Percentiles rank a stretch among this genome's conserved stretches.
phyloP scores from a whole-genome alignment of 2,113 vertebrate genomes.

The Muntiacus muntjak region DNA sequence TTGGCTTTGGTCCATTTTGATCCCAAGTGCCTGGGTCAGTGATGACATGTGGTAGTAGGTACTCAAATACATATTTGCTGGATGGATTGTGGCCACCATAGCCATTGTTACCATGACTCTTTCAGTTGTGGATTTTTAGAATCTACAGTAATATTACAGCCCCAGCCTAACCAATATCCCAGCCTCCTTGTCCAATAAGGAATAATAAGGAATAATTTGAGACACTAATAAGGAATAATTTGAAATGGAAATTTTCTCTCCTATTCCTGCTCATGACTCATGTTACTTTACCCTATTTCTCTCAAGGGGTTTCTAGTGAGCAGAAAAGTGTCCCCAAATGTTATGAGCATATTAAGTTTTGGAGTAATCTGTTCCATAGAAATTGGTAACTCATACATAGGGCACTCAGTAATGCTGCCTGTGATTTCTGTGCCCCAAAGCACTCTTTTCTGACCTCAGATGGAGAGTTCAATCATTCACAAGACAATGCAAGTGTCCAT shows the following conservation, averaged over 20 bases:
- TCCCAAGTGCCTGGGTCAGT: not conserved
- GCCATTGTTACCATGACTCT: not conserved
- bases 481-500: not conserved
- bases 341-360: not conserved
- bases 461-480: not conserved
- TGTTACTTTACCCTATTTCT: not conserved
- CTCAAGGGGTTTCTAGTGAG: not conserved
- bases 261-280: not conserved
- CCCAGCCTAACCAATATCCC: not conserved
- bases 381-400: not conserved
- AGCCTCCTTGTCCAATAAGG: not conserved
- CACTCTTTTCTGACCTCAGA: not conserved
- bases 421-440: not conserved
- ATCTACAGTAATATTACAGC: not conserved
- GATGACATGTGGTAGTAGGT: not conserved
- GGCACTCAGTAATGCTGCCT: not conserved
- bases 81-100: not conserved
- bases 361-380: not conserved
- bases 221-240: not conserved
- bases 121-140: not conserved
- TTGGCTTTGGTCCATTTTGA: not conserved
- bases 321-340: not conserved
- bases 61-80: not conserved
- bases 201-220: not conserved
- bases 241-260: slow-evolving; percentile 14